Percentiles rank a stretch among this genome's conserved stretches.
phyloP scores from a whole-genome alignment of 2,113 vertebrate genomes.

The Onychostruthus taczanowskii region DNA sequence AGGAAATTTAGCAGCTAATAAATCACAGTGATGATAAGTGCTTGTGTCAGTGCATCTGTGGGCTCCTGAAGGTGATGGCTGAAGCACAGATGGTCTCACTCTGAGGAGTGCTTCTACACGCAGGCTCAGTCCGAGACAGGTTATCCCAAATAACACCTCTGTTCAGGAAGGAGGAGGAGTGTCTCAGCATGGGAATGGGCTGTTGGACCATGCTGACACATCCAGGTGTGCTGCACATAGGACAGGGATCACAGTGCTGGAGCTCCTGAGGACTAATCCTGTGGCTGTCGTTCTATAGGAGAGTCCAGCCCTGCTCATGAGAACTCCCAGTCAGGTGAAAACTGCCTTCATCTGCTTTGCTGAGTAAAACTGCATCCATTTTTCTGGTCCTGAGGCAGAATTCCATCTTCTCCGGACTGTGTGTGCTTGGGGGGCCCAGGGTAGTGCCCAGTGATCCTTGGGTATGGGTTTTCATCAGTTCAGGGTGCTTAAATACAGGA shows the following conservation, averaged over 20 bases:
- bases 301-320: background rate
- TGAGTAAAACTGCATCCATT: background rate
- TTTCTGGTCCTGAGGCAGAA: background rate
- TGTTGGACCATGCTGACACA: background rate
- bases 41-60: background rate
- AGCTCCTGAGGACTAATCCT: background rate
- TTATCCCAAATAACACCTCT: background rate
- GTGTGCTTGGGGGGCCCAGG: background rate
- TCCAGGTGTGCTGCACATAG: accelerated
- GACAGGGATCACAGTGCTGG: background rate
- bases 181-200: background rate
- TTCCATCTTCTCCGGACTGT: background rate
- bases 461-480: background rate
- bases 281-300: background rate
- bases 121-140: background rate
- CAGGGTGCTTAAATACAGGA: background rate
- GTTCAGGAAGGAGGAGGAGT: background rate
- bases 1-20: background rate
- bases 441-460: too few relatives aligned
- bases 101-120: accelerated
- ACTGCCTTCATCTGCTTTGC: background rate
- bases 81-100: background rate
- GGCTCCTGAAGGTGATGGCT: background rate
- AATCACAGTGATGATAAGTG: background rate
- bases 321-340: background rate